Base-by-base conservation (phyloP, 2,888 invertebrate species). In the Eupithecia pulchellata region DNA sequence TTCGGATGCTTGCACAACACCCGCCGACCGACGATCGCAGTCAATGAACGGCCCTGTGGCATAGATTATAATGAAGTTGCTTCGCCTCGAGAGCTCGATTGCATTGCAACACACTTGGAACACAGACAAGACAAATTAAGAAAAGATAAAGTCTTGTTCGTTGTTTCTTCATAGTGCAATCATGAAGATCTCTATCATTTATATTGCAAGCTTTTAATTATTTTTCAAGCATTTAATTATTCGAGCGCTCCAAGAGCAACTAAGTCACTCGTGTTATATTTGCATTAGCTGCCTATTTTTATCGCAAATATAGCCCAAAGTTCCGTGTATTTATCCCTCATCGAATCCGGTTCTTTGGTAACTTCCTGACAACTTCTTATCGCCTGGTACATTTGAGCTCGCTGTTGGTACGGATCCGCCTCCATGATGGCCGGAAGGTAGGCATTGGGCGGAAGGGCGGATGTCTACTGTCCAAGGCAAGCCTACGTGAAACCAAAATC, bases 321-420 rank as follows among this genome's bases (percentile, higher is more conserved):
- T 52, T 52, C 20, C 13, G 25, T 52, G 20, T 25, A 25, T 20
- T 47, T 25, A 25, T 20, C 20, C 25, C 52, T 11, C 17, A 25
- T 52, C 25, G 25, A 25, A 52, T 52, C 52, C 52, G 52, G 20
- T 25, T 11, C 52, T 36, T 34, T 34, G 34, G 34, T 47, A 60
- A 79, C 64, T 79, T 84, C 79, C 76, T 79, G n/a, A 13, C 6
- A 4, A 34, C 25, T 74, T 80, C 76, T 91, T 87, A 17, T 72
- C 32, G 69, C 90, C 89, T 90, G 80, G 89, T 91, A 86, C 75
- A 68, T 69, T 79, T 78, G 86, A 85, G 85, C 83, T 83, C 84
- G 81, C 75, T 83, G 82, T 82, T 82, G 84, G 81, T 83, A 85
- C 83, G 88, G 89, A 84, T 87, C 87, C 88, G 86, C 87, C 85